Evolutionary conservation across 2,888 invertebrate genomes (phyloP).

Genomic region (Capitulum mitella): DNA sequence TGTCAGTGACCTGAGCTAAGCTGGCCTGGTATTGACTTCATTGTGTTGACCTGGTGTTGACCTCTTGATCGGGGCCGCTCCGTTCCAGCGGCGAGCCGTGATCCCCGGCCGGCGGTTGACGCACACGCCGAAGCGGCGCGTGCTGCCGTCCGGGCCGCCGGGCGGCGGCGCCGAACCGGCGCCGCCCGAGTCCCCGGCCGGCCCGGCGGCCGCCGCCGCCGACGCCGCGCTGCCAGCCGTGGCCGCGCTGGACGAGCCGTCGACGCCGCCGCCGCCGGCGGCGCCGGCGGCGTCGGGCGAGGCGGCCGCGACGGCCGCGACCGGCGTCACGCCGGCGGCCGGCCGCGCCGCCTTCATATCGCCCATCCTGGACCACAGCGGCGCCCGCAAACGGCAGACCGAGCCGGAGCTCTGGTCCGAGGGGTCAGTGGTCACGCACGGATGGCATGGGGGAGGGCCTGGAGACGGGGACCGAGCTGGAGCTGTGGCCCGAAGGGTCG

Average conservation of each 20-base stretch:
- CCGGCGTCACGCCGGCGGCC: neutral
- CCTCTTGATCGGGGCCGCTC: too few species aligned
- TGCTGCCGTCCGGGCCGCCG: conserved; percentile 22
- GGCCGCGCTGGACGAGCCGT: neutral
- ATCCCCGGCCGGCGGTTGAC: neutral
- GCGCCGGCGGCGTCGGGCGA: neutral
- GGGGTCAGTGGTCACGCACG: neutral
- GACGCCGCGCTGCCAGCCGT: neutral
- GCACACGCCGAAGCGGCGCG: conserved; percentile 17
- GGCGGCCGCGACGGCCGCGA: neutral
- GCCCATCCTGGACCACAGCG: conserved; percentile 55
- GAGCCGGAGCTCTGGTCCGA: neutral
- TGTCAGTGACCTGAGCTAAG: too few species aligned
- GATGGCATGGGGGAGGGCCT: too few species aligned
- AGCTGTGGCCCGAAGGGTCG: neutral
- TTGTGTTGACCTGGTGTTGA: too few species aligned
- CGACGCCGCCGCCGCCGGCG: neutral
- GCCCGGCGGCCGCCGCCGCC: conserved; percentile 3
- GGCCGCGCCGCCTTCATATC: conserved; percentile 46
- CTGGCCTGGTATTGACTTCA: too few species aligned
- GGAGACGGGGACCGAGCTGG: too few species aligned
- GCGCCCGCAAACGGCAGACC: conserved; percentile 40
- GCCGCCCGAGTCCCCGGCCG: neutral
- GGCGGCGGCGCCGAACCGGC: neutral
- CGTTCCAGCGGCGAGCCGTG: neutral